Conservation (phyloP, 2,888 invertebrate genomes). For the Drosophila borborema region DNA sequence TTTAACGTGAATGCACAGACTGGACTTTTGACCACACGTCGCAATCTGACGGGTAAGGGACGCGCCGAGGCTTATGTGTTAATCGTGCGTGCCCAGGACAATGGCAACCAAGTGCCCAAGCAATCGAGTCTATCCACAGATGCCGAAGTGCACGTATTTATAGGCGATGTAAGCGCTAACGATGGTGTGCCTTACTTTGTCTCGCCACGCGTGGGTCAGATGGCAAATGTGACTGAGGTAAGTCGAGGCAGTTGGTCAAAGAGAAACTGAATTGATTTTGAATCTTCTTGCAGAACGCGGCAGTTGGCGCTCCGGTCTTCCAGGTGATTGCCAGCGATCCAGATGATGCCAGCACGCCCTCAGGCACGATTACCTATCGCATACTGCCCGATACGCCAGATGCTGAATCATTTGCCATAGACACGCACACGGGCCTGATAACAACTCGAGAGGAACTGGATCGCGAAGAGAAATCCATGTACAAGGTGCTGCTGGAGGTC, state of each 20-base stretch:
- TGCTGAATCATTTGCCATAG: conserved; percentile 88
- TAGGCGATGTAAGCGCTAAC: conserved; percentile 92
- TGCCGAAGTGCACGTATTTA: conserved; percentile 88
- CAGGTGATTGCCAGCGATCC: conserved; percentile 92
- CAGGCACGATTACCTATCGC: conserved; percentile 90
- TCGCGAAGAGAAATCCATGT: conserved; percentile 90
- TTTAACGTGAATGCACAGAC: conserved; percentile 89
- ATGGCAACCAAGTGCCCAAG: conserved; percentile 87
- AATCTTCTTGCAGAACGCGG: conserved; percentile 87
- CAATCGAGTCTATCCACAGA: conserved; percentile 87
- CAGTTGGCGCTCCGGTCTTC: conserved; percentile 90
- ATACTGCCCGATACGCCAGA: conserved; percentile 90
- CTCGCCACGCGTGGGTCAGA: conserved; percentile 89
- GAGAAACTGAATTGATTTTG: no score
- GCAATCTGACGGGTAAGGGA: conserved; percentile 90
- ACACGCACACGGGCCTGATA: conserved; percentile 90
- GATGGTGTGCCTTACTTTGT: conserved; percentile 92
- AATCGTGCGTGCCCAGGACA: conserved; percentile 89
- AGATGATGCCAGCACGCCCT: conserved; percentile 91
- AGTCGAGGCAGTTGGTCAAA: not conserved
- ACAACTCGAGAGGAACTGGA: conserved; percentile 90
- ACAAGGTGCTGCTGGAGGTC: conserved; percentile 92
- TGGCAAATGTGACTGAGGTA: conserved; percentile 90
- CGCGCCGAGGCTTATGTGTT: conserved; percentile 90
- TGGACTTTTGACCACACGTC: conserved; percentile 89